Evolutionary conservation across 2,113 vertebrate genomes (phyloP).

Genomic region (Cryptomyrus ogoouensis): DNA sequence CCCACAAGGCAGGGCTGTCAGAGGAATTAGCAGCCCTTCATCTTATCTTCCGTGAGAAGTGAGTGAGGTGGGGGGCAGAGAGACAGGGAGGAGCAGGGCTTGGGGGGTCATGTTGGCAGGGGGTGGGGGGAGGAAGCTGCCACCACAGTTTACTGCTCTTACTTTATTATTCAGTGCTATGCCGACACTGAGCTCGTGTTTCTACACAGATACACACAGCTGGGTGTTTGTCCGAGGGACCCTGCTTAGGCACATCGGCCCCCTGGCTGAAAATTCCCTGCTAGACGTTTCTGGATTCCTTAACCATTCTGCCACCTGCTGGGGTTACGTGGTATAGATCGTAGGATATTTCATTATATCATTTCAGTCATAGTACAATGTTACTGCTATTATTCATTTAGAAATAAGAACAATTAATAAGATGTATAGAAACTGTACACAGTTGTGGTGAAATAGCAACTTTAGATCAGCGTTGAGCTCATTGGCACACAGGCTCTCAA

Average conservation of each 20-base stretch:
- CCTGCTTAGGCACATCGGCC: neutral
- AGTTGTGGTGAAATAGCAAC: neutral
- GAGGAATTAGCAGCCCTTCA: slow-evolving; percentile 27
- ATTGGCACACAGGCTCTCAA: neutral
- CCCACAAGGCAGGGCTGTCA: neutral
- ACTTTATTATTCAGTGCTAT: neutral
- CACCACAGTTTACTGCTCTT: neutral
- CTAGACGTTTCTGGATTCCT: neutral
- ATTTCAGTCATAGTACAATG: neutral
- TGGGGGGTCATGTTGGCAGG: no score
- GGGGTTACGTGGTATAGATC: neutral
- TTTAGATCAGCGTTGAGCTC: neutral
- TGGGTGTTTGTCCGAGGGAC: neutral
- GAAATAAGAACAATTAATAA: neutral
- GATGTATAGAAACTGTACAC: neutral
- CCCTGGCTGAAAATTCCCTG: neutral
- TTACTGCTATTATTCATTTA: neutral
- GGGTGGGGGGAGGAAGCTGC: neutral
- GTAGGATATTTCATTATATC: neutral
- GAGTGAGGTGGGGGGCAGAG: neutral
- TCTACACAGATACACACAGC: no score
- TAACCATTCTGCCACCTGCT: neutral
- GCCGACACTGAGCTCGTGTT: neutral
- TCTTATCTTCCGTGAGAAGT: slow-evolving; percentile 37
- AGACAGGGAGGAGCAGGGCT: slow-evolving; percentile 31